Conservation (phyloP, 2,888 invertebrate species). For the Erebia aethiops region DNA sequence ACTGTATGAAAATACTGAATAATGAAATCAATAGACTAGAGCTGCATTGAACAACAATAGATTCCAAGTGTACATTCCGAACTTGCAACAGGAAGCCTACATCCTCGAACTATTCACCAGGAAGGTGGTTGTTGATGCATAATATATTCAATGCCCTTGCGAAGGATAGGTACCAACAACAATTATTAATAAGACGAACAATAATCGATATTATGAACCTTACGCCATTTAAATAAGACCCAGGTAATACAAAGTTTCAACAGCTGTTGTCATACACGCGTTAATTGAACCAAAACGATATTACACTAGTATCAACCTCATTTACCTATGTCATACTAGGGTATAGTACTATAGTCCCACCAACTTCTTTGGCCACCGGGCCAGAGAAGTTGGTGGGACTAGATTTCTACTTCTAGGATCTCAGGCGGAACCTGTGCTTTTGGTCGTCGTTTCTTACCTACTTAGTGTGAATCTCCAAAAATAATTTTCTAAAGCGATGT, state of each 20-base stretch:
- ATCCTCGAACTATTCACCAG: not conserved
- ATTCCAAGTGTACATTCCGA: not conserved
- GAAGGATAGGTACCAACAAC: not conserved
- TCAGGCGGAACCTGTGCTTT: too few species aligned
- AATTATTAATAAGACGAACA: too few species aligned
- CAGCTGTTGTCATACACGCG: slow-evolving; percentile 25
- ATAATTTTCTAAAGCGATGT: not conserved
- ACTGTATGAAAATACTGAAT: too few species aligned
- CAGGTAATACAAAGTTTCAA: not conserved
- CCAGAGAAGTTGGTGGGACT: too few species aligned
- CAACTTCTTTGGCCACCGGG: too few species aligned
- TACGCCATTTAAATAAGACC: not conserved
- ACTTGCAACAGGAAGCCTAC: slow-evolving; percentile 6
- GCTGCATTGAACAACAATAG: not conserved
- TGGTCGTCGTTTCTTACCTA: too few species aligned
- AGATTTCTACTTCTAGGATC: too few species aligned
- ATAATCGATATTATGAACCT: not conserved
- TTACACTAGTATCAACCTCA: not conserved
- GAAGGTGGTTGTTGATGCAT: not conserved
- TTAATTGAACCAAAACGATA: slow-evolving; percentile 27
- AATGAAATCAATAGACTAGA: too few species aligned
- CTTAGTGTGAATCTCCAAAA: not conserved
- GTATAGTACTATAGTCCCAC: too few species aligned
- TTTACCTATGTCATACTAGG: not conserved
- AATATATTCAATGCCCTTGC: not conserved